Evolutionary conservation across 2,888 invertebrate species (phyloP).

Genomic region (Xylota segnis): DNA sequence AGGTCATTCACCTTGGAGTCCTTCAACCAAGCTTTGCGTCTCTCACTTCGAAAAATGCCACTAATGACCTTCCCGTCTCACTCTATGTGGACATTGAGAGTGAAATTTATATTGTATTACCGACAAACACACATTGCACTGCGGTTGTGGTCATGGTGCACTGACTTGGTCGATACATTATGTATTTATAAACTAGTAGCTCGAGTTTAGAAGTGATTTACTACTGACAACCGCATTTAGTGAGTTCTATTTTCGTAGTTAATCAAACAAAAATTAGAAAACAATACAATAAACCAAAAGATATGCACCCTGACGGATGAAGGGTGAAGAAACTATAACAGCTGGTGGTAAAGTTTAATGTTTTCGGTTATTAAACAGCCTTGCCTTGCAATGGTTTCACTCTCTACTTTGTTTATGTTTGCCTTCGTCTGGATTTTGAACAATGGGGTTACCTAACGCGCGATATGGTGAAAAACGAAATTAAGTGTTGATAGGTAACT

Average conservation of each 20-base stretch:
- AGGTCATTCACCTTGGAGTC: background rate
- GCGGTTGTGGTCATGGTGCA: background rate
- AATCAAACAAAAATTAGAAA: background rate
- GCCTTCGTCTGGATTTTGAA: background rate
- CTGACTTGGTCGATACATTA: background rate
- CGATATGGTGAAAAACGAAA: slow-evolving; percentile 26
- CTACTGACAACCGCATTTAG: background rate
- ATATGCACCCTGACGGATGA: background rate
- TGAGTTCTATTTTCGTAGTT: background rate
- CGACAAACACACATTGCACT: background rate
- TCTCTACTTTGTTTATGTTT: background rate
- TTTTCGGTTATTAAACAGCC: background rate
- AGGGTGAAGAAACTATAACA: background rate
- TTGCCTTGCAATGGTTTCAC: slow-evolving; percentile 1
- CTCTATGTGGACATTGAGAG: background rate
- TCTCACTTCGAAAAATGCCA: background rate
- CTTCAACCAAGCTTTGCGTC: background rate
- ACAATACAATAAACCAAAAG: background rate
- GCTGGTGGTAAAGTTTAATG: background rate
- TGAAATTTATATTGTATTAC: slow-evolving; percentile 6
- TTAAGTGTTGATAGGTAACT: slow-evolving; percentile 25
- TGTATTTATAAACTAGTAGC: background rate
- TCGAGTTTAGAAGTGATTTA: background rate
- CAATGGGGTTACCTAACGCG: slow-evolving; percentile 35
- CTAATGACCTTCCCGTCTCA: background rate